Evolutionary conservation across 2,888 invertebrate genomes (phyloP), one percentile per base, ranked within the genome.

Genomic region (Torymus aiolomorphi): DNA sequence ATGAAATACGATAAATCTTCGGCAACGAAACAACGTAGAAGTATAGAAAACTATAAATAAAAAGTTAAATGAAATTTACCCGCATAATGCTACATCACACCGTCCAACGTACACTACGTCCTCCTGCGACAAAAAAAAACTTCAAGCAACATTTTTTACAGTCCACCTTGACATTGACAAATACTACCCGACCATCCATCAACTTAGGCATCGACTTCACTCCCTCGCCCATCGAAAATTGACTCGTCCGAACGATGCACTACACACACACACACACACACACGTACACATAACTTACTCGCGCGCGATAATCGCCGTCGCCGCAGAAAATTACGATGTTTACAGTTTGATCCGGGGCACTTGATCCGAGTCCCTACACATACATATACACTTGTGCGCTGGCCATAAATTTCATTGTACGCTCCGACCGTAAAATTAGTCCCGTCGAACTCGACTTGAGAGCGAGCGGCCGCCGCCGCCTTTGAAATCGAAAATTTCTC

Each of bases 391-490:
- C 31, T 31, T 5, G 31, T 3, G 31, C 31, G 5, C 56, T 51
- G 49, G 14, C 54, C 52, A 75, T 71, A 79, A 79, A 75, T 79
- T 59, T 79, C 42, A 78, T 74, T 70, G 67, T 69, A 42, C 69
- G n/a, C 54, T 52, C 65, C 24, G 70, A 75, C 70, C 75, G 54
- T 79, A 75, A 79, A 79, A 79, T 79, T 71, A 71, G 65, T 62
- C 67, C 31, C 65, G 71, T 71, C 77, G 77, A 78, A 77, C 31
- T 31, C 66, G 12, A 18, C 63, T 54, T 24, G 56, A 54, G 52
- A 62, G 54, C 51, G 13, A 49, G 5, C 51, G 54, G 5, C 10
- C 74, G 66, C 59, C 14, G 66, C n/a, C 56, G 65, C 75, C 42
- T 75, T 79, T 71, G 70, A 75, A 70, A 69, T 74, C 57, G 59